Conservation (phyloP, 1,140 invertebrate genomes). For the Macrotrachela quadricornifera region DNA sequence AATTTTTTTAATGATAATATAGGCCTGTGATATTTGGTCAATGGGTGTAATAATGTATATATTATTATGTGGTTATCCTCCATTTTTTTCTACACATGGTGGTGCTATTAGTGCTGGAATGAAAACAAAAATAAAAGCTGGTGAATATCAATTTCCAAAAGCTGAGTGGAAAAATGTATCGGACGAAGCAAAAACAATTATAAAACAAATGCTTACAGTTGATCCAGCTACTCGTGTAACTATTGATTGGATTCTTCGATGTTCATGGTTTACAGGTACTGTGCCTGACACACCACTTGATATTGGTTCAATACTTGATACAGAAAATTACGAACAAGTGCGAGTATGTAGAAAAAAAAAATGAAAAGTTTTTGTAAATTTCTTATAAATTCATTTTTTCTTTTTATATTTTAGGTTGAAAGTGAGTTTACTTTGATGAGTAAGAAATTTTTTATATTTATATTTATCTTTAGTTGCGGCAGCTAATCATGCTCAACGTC, state of each 20-base stretch:
- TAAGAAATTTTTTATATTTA: slow-evolving; percentile 14
- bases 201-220: slow-evolving; percentile 70
- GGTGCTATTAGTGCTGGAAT: slow-evolving; percentile 94
- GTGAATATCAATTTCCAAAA: slow-evolving; percentile 84
- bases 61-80: slow-evolving; percentile 88
- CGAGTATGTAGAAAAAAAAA: no score
- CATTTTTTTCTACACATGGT: slow-evolving; percentile 90
- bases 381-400: no score
- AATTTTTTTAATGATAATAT: no score
- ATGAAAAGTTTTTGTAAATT: no score
- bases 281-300: no score
- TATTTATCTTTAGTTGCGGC: slow-evolving; percentile 29
- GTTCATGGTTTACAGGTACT: background rate
- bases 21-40: slow-evolving; percentile 90
- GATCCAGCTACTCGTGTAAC: slow-evolving; percentile 66
- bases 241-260: slow-evolving; percentile 64
- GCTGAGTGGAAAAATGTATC: slow-evolving; percentile 89
- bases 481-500: slow-evolving; percentile 21
- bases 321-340: no score
- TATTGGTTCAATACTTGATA: no score
- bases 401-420: no score
- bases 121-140: slow-evolving; percentile 83
- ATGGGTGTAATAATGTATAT: slow-evolving; percentile 95
- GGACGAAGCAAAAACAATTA: slow-evolving; percentile 59
- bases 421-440: no score